These are phyloP conservation scores for Drosophila bipectinata DNA, from an alignment of 1,140 invertebrate species.

Conservation along the genomic window DNA sequence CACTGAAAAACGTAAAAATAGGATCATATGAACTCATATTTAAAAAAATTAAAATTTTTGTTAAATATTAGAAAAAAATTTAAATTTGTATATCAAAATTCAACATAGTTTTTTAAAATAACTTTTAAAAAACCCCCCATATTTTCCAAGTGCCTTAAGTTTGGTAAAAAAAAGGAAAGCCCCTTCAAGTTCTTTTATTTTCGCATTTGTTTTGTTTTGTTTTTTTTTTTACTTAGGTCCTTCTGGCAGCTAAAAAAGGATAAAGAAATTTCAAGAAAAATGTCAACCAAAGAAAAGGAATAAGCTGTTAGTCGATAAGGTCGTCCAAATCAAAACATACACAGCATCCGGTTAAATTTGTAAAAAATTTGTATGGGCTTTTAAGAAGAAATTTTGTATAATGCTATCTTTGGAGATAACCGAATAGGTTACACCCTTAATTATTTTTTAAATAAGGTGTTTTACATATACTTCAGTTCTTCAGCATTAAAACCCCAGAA, in stretches of 20 bases:
- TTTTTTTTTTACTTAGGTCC: slow-evolving; percentile 5
- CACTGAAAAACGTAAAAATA: slow-evolving; percentile 20
- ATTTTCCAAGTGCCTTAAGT: slow-evolving; percentile 3
- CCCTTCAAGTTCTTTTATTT: slow-evolving; percentile 2
- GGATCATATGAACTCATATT: background rate
- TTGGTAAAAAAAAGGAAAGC: background rate
- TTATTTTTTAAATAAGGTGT: too few relatives aligned
- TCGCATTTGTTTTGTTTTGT: slow-evolving; percentile 16
- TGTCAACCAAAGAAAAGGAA: slow-evolving; percentile 42
- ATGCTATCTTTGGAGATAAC: too few relatives aligned
- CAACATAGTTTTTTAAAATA: background rate
- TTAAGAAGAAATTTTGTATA: background rate
- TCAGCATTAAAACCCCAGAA: too few relatives aligned
- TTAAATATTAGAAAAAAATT: background rate
- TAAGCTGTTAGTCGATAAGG: slow-evolving; percentile 67
- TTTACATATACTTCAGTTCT: too few relatives aligned
- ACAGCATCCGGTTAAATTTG: slow-evolving; percentile 48
- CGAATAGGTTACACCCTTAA: too few relatives aligned
- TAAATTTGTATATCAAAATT: too few relatives aligned
- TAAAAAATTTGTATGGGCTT: slow-evolving; percentile 5
- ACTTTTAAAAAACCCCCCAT: background rate
- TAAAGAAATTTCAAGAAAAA: slow-evolving; percentile 43
- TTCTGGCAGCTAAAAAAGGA: slow-evolving; percentile 12
- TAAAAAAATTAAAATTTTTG: too few relatives aligned
- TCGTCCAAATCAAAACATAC: slow-evolving; percentile 70